Percentiles rank a stretch among this genome's conserved stretches.
Evolutionary conservation across 2,113 vertebrate species (phyloP).

Genomic region (Hydrolagus affinis): DNA sequence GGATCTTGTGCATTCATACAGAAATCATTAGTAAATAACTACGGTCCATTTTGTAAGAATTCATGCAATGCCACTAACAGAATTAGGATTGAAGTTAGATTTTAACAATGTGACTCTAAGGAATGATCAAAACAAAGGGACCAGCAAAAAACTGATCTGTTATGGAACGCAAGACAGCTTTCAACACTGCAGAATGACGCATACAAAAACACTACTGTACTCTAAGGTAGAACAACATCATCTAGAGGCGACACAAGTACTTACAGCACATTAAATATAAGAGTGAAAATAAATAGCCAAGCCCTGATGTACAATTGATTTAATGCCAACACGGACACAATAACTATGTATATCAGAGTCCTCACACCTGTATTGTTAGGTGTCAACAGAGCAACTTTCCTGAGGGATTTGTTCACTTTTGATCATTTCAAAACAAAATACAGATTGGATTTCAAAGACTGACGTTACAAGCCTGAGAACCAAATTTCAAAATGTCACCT

Average conservation of each 20-base stretch:
- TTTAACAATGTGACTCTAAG: neutral
- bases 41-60: neutral
- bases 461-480: neutral
- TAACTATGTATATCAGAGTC: neutral
- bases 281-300: neutral
- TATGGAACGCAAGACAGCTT: neutral
- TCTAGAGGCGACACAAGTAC: neutral
- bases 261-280: neutral
- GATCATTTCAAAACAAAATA: neutral
- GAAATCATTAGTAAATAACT: neutral
- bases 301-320: neutral
- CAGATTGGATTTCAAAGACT: neutral
- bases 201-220: neutral
- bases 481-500: neutral
- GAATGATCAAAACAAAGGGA: neutral
- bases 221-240: slow-evolving; percentile 7
- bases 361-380: neutral
- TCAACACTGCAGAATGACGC: neutral
- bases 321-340: neutral
- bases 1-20: neutral
- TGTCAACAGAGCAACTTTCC: neutral
- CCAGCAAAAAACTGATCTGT: neutral
- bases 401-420: neutral
- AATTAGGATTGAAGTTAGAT: neutral
- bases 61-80: neutral